Percentiles rank a stretch among this genome's conserved stretches.
phyloP scores from a whole-genome alignment of 1,140 invertebrate genomes.

The Rhopalosiphum padi region DNA sequence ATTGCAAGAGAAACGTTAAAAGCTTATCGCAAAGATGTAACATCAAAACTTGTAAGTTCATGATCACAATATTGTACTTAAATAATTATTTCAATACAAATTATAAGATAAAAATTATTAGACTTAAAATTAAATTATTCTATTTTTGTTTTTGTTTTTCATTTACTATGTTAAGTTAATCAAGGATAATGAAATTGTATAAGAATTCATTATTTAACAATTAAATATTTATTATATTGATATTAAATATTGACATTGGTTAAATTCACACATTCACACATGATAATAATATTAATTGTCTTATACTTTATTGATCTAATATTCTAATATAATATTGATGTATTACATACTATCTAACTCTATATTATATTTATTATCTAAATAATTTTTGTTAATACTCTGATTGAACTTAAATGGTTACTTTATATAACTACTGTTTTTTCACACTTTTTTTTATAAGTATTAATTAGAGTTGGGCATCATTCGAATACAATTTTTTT shows the following conservation, averaged over 20 bases:
- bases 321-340: not conserved
- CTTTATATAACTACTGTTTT: not conserved
- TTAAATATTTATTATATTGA: not conserved
- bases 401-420: not conserved
- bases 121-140: not conserved
- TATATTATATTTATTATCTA: not conserved
- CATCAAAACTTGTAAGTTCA: conserved; percentile 63
- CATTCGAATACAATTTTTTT: no score
- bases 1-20: conserved; percentile 87
- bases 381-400: not conserved
- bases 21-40: conserved; percentile 90
- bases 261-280: not conserved
- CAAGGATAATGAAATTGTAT: no score
- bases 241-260: not conserved
- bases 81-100: not conserved
- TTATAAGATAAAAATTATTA: not conserved
- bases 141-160: no score
- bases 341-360: not conserved
- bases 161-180: no score
- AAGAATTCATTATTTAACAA: not conserved
- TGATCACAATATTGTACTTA: not conserved
- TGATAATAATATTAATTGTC: not conserved
- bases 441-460: not conserved
- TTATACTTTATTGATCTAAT: not conserved
- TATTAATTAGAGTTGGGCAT: no score